Conservation (phyloP, 2,888 invertebrate genomes). For the Athripsodes cinereus region DNA sequence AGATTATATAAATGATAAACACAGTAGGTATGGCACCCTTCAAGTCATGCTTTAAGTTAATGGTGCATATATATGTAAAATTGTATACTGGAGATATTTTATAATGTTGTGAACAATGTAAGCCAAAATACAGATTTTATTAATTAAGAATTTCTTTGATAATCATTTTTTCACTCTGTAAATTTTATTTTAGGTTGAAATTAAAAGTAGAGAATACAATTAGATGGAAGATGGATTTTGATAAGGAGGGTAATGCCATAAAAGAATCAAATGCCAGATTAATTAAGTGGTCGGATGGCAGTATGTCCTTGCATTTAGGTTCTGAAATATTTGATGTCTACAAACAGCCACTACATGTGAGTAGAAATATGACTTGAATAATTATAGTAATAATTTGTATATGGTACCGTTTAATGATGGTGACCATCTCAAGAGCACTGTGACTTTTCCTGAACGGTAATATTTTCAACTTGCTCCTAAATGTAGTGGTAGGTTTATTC, state of each 20-base stretch:
- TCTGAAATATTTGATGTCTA: constrained; percentile 98
- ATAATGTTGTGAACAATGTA: too few relatives aligned
- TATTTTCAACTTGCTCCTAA: too few relatives aligned
- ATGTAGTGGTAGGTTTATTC: too few relatives aligned
- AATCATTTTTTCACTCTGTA: background rate
- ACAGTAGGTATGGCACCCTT: too few relatives aligned
- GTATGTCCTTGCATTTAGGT: constrained; percentile 93
- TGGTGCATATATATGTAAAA: too few relatives aligned
- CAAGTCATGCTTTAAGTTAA: too few relatives aligned
- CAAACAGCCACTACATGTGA: constrained; percentile 78
- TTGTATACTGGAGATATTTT: too few relatives aligned
- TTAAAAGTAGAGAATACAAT: constrained; percentile 97
- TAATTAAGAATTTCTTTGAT: background rate
- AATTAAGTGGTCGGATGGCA: constrained; percentile 97
- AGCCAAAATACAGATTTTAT: background rate
- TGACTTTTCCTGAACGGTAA: too few relatives aligned
- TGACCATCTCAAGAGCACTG: too few relatives aligned
- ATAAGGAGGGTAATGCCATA: constrained; percentile 71
- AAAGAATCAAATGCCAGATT: constrained; percentile 93
- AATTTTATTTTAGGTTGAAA: constrained; percentile 59
- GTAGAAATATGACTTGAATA: constrained; percentile 16
- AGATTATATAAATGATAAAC: too few relatives aligned
- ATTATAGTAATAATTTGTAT: too few relatives aligned
- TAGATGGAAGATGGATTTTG: constrained; percentile 83
- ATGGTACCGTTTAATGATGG: too few relatives aligned